Percentiles rank a stretch among this genome's conserved stretches.
Evolutionary conservation across 2,888 invertebrate species (phyloP).

Genomic region (Drosophila algonquin): DNA sequence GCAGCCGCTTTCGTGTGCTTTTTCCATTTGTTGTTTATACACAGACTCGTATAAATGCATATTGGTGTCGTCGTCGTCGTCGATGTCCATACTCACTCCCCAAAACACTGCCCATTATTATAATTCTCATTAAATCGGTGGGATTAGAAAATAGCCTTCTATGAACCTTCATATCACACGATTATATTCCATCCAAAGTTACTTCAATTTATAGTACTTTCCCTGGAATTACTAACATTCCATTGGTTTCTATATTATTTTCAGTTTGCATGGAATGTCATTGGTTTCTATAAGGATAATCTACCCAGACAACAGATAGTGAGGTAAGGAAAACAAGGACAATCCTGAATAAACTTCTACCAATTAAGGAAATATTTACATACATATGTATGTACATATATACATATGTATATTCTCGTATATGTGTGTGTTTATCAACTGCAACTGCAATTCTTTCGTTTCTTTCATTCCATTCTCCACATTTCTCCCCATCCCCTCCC

Average conservation of each 20-base stretch:
- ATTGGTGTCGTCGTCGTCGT: slow-evolving; percentile 53
- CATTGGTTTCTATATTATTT: neutral
- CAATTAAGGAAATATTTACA: neutral
- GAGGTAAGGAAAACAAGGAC: neutral
- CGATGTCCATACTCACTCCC: neutral
- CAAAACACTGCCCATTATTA: no score
- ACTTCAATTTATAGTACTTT: no score
- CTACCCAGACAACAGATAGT: neutral
- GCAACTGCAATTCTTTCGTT: neutral
- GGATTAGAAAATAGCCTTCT: no score
- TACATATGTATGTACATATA: neutral
- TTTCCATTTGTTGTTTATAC: neutral
- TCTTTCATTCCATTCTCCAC: neutral
- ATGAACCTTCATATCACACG: no score
- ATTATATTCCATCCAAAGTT: no score
- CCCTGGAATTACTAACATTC: neutral
- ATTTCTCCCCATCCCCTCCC: neutral
- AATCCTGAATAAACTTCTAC: no score
- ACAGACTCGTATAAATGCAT: slow-evolving; percentile 59
- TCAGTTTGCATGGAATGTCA: neutral
- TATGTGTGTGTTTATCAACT: neutral
- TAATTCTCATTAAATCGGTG: no score
- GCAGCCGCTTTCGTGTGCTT: slow-evolving; percentile 13
- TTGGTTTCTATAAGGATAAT: neutral
- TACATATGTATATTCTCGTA: neutral